phyloP scores from a whole-genome alignment of 2,113 vertebrate genomes.

The Canis aureus region DNA sequence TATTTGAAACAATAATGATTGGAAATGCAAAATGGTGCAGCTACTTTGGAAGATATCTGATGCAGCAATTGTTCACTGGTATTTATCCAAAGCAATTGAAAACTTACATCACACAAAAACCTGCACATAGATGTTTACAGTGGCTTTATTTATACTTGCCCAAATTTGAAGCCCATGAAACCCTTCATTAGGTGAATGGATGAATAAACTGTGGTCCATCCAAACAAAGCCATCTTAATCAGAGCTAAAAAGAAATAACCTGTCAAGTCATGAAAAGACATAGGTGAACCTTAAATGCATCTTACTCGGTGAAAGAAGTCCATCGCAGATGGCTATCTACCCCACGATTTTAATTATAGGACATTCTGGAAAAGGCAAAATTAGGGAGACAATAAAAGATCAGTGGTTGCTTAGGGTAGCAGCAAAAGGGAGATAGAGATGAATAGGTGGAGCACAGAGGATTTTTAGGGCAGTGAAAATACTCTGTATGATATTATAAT shows the following conservation, averaged over 20 bases:
- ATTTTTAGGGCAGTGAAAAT: neutral
- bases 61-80: neutral
- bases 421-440: too few species aligned
- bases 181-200: neutral
- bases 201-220: neutral
- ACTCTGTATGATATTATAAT: neutral
- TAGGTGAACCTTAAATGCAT: neutral
- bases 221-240: neutral
- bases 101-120: neutral
- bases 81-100: neutral
- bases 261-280: neutral
- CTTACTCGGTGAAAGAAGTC: neutral
- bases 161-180: too few species aligned
- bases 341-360: neutral
- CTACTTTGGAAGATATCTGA: neutral
- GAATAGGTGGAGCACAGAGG: neutral
- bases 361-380: neutral
- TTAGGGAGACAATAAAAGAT: neutral
- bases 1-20: neutral
- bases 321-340: neutral
- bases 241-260: neutral
- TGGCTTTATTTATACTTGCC: neutral
- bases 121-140: neutral
- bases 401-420: neutral
- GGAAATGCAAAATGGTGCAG: neutral